phyloP scores from a whole-genome alignment of 2,888 invertebrate species.

The Cecidostiba fungosa region DNA sequence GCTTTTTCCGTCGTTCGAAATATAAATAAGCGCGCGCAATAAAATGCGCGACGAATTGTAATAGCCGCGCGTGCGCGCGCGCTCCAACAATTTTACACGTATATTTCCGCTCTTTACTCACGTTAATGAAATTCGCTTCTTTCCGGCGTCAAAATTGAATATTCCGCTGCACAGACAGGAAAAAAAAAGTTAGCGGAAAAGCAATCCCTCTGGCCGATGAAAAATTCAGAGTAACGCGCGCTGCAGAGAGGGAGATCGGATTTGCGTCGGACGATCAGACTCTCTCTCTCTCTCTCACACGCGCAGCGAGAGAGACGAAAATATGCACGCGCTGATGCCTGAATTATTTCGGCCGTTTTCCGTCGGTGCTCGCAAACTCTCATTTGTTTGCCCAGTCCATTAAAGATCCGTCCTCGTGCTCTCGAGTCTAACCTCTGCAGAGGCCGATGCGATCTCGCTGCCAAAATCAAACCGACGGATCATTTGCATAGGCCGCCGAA shows the following conservation, averaged over 20 bases:
- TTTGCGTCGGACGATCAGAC: background rate
- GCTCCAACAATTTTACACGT: background rate
- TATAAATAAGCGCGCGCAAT: background rate
- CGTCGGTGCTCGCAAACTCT: conserved; percentile 27
- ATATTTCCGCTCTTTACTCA: background rate
- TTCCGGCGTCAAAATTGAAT: background rate
- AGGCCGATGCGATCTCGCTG: background rate
- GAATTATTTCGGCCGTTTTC: conserved; percentile 54
- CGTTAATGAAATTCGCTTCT: background rate
- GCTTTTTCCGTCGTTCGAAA: conserved; percentile 15
- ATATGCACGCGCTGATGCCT: conserved; percentile 22
- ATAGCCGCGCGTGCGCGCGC: background rate
- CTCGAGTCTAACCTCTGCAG: conserved; percentile 16
- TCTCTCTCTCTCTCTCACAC: background rate
- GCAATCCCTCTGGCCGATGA: background rate
- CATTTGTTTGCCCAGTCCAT: conserved; percentile 58
- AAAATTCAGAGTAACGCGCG: background rate
- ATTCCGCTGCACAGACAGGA: background rate
- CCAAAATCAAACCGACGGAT: conserved; percentile 41
- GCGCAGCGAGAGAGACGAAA: background rate
- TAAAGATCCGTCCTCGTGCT: conserved; percentile 41
- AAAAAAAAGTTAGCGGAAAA: background rate
- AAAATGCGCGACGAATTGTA: conserved; percentile 33
- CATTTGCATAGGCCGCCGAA: conserved; percentile 42
- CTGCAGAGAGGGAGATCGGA: background rate